Conservation (phyloP, 2,888 invertebrate genomes). For the Tipula confusa region DNA sequence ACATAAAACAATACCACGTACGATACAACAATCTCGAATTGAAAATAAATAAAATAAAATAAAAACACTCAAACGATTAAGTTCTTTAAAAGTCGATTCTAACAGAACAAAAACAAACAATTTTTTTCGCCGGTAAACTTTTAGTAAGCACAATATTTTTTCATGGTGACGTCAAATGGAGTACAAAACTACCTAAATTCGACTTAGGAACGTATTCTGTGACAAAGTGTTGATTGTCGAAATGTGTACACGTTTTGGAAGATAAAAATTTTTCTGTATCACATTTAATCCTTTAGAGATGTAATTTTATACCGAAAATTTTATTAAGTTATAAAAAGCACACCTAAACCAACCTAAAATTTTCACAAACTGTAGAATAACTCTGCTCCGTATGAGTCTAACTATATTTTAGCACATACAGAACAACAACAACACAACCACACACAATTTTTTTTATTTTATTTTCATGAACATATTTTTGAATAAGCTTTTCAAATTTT, state of each 20-base stretch:
- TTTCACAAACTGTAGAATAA: not conserved
- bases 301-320: not conserved
- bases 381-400: not conserved
- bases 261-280: not conserved
- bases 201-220: not conserved
- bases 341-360: constrained; percentile 3
- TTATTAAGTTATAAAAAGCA: not conserved
- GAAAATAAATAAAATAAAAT: not conserved
- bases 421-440: not conserved
- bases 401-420: not conserved
- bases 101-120: not conserved
- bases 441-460: not conserved
- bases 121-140: not conserved
- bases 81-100: not conserved
- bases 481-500: not conserved
- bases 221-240: not conserved
- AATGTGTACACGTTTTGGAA: not conserved
- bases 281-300: not conserved
- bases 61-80: not conserved
- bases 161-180: not conserved
- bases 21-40: not conserved
- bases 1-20: not conserved
- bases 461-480: not conserved
- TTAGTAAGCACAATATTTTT: not conserved
- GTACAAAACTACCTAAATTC: not conserved